Conservation (phyloP, 2,888 invertebrate genomes). For the Diarsia mendica region DNA sequence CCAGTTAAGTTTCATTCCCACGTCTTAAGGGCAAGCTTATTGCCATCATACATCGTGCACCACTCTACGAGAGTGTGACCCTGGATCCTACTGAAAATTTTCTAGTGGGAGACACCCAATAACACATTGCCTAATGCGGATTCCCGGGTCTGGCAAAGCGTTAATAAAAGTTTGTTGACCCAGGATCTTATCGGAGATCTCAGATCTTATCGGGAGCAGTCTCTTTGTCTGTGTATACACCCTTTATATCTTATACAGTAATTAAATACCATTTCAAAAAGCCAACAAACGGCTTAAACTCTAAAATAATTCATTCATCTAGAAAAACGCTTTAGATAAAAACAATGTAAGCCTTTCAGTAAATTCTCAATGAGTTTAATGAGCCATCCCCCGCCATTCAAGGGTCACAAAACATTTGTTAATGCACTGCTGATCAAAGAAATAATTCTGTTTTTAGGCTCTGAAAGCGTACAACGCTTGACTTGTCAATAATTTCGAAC, state of each 20-base stretch:
- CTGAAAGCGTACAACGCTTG: constrained; percentile 22
- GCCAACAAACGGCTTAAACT: background rate
- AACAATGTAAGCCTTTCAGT: constrained; percentile 18
- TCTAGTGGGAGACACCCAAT: background rate
- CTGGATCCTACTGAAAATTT: background rate
- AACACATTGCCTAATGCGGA: background rate
- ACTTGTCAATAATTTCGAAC: constrained; percentile 43
- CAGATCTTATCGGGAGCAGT: no score
- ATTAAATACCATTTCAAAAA: background rate
- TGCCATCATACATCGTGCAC: background rate
- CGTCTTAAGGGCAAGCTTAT: background rate
- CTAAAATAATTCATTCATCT: constrained; percentile 11
- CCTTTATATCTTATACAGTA: background rate
- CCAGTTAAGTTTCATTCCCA: background rate
- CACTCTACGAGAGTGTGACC: background rate
- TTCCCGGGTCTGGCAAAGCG: background rate
- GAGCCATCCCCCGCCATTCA: constrained; percentile 36
- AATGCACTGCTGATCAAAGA: constrained; percentile 60
- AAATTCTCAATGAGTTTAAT: constrained; percentile 34
- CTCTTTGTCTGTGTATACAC: no score
- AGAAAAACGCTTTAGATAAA: background rate
- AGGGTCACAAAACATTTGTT: constrained; percentile 16
- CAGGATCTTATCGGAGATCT: no score
- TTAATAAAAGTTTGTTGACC: no score
- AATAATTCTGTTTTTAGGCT: constrained; percentile 35